A percentile compares a stretch with the other conserved stretches of the same genome.
Conservation (phyloP, 2,888 invertebrate genomes). For the Pristionchus mayeri region DNA sequence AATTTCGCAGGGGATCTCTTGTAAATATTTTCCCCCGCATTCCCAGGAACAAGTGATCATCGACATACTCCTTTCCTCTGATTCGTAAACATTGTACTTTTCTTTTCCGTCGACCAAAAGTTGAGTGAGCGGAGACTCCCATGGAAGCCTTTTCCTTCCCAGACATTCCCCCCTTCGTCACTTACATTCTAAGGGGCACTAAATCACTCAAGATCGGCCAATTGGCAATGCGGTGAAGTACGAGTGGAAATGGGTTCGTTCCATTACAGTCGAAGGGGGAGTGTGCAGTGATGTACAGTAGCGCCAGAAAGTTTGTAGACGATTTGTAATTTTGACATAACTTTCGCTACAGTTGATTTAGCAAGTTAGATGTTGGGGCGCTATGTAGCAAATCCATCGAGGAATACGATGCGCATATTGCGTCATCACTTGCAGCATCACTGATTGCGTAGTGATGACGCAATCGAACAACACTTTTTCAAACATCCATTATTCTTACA, state of each 20-base stretch:
- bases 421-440: too few species aligned
- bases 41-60: not conserved
- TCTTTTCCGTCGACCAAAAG: not conserved
- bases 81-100: not conserved
- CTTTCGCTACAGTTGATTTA: too few species aligned
- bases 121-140: not conserved
- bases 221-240: not conserved
- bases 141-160: not conserved
- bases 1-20: not conserved
- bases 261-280: too few species aligned
- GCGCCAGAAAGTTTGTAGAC: too few species aligned
- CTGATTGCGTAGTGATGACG: too few species aligned
- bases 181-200: not conserved
- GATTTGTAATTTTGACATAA: too few species aligned
- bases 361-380: too few species aligned
- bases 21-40: not conserved
- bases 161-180: not conserved
- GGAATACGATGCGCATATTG: too few species aligned
- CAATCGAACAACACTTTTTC: too few species aligned
- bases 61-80: not conserved
- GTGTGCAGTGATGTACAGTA: too few species aligned
- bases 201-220: not conserved
- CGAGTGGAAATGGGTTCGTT: not conserved
- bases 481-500: too few species aligned
- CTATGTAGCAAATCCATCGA: too few species aligned